Evolutionary conservation across 2,888 invertebrate genomes (phyloP).

Genomic region (Aquatica leii): DNA sequence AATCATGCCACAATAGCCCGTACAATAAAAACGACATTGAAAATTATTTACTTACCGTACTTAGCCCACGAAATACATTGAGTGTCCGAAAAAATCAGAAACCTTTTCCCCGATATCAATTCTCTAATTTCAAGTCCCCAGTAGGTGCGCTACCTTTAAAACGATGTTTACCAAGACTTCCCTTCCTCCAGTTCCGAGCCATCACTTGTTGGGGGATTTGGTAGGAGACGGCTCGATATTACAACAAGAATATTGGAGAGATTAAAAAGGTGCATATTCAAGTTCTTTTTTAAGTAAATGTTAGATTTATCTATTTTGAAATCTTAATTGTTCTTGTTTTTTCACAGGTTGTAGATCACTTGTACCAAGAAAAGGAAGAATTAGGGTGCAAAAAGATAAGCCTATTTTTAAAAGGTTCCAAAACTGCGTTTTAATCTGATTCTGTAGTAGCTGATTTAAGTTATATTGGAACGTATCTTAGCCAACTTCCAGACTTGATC

Average conservation of each 20-base stretch:
- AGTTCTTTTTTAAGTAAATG: slow-evolving; percentile 16
- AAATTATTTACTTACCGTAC: slow-evolving; percentile 6
- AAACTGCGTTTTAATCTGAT: too few species aligned
- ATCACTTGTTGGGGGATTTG: slow-evolving; percentile 8
- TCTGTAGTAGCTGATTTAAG: slow-evolving; percentile 16
- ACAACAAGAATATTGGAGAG: slow-evolving; percentile 11
- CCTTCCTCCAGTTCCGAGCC: slow-evolving; percentile 1
- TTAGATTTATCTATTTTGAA: slow-evolving; percentile 12
- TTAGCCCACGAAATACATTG: slow-evolving; percentile 7
- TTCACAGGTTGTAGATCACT: slow-evolving; percentile 12
- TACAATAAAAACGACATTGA: slow-evolving; percentile 9
- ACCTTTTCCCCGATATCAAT: slow-evolving; percentile 9
- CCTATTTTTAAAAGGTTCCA: slow-evolving; percentile 15
- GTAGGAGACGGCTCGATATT: slow-evolving; percentile 8
- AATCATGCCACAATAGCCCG: background rate
- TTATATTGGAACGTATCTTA: slow-evolving; percentile 2
- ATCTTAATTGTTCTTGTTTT: slow-evolving; percentile 13
- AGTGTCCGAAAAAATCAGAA: slow-evolving; percentile 3
- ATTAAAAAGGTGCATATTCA: slow-evolving; percentile 11
- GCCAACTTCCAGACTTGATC: background rate
- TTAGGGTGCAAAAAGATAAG: slow-evolving; percentile 13
- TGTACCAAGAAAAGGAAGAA: slow-evolving; percentile 15
- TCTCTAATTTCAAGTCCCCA: slow-evolving; percentile 11
- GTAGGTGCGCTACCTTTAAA: slow-evolving; percentile 16
- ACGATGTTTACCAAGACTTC: background rate